Evolutionary conservation across 2,888 invertebrate species (phyloP).

Genomic region (Xestia xanthographa): DNA sequence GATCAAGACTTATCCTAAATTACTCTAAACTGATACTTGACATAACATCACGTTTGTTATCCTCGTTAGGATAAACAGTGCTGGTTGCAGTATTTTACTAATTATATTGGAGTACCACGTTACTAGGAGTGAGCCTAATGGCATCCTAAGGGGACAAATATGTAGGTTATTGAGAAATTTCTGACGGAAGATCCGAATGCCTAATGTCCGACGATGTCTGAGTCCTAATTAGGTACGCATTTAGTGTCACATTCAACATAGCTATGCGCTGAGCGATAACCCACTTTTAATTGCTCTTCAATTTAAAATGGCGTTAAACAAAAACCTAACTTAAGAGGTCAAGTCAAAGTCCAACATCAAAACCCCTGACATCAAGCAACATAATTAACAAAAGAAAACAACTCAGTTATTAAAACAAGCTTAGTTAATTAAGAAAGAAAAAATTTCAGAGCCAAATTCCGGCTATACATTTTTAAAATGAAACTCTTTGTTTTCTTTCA

Average conservation of each 20-base stretch:
- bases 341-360: conserved; percentile 30
- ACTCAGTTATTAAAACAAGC: conserved; percentile 9
- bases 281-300: neutral
- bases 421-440: conserved; percentile 36
- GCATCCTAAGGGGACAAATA: too few species aligned
- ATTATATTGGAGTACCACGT: neutral
- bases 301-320: neutral
- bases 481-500: neutral
- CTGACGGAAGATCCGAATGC: neutral
- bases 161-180: neutral
- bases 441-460: neutral
- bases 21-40: neutral
- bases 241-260: neutral
- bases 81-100: neutral
- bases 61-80: neutral
- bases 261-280: neutral
- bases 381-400: conserved; percentile 18
- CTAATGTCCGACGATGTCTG: neutral
- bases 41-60: neutral
- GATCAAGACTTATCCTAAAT: neutral
- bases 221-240: neutral
- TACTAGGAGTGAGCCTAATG: neutral
- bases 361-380: conserved; percentile 10
- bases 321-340: neutral
- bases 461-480: neutral